Percentiles rank a stretch among this genome's conserved stretches.
These are phyloP conservation scores for Oegoconia quadripuncta DNA, from an alignment of 2,888 invertebrate species.

Conservation along the genomic window DNA sequence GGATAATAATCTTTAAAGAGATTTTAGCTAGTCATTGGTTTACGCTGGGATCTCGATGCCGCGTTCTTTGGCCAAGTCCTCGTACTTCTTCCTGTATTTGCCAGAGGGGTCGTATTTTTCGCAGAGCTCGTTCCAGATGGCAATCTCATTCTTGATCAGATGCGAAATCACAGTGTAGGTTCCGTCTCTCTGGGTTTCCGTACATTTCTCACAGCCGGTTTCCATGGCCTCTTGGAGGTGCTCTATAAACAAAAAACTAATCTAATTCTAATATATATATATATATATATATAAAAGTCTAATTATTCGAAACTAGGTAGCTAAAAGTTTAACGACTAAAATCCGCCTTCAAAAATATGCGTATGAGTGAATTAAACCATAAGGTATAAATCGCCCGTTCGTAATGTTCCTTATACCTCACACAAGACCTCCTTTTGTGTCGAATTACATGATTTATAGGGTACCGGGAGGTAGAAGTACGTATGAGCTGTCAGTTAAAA, in stretches of 20 bases:
- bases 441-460: too few relatives aligned
- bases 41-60: constrained; percentile 60
- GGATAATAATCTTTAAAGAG: background rate
- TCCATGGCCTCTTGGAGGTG: constrained; percentile 83
- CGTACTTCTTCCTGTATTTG: constrained; percentile 82
- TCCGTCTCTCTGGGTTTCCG: constrained; percentile 80
- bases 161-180: constrained; percentile 82
- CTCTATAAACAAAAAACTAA: constrained; percentile 47
- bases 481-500: too few relatives aligned
- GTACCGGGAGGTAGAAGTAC: too few relatives aligned
- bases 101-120: constrained; percentile 85
- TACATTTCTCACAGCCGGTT: constrained; percentile 84
- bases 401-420: too few relatives aligned
- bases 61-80: constrained; percentile 73
- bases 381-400: too few relatives aligned
- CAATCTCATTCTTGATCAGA: constrained; percentile 82
- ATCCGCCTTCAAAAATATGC: too few relatives aligned
- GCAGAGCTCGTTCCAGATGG: constrained; percentile 82
- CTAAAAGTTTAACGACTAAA: too few relatives aligned
- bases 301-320: too few relatives aligned
- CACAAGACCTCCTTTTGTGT: too few relatives aligned
- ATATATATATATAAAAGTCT: too few relatives aligned
- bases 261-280: too few relatives aligned
- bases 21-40: constrained; percentile 2
- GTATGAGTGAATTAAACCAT: too few relatives aligned